Conservation (phyloP, 2,797 vertebrate species). For the Sebastes trivittatus region DNA sequence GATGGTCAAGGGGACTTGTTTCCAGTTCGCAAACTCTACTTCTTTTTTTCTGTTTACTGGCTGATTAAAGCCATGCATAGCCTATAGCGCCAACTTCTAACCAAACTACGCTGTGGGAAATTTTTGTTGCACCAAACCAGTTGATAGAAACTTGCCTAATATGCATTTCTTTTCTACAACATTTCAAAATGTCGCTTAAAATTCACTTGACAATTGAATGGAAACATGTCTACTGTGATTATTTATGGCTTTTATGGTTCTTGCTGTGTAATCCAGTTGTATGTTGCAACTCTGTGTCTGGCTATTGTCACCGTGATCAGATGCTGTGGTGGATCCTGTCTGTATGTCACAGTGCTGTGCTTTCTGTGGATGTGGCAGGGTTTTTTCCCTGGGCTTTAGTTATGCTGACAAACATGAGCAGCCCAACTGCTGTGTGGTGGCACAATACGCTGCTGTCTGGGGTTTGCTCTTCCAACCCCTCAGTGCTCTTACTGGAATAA, state of each 20-base stretch:
- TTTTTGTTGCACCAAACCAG: no score
- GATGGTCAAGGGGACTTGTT: background rate
- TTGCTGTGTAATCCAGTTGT: constrained; percentile 15
- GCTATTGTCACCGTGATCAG: constrained; percentile 6
- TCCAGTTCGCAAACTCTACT: background rate
- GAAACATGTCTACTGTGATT: background rate
- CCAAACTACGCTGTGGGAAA: no score
- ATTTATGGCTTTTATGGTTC: constrained; percentile 9
- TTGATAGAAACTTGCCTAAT: no score
- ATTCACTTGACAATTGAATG: background rate
- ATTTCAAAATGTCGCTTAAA: background rate
- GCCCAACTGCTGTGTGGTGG: constrained; percentile 48
- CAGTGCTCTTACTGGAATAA: constrained; percentile 56
- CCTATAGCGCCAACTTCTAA: no score
- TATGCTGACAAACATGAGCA: constrained; percentile 61
- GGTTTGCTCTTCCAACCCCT: constrained; percentile 46
- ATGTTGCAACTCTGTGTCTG: background rate
- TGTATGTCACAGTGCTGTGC: constrained; percentile 7
- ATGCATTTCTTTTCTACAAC: no score
- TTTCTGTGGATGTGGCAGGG: constrained; percentile 75
- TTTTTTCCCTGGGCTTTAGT: constrained; percentile 68
- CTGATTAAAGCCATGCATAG: no score
- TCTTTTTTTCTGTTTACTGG: no score
- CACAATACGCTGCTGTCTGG: constrained; percentile 51
- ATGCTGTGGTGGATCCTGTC: constrained; percentile 19